Evolutionary conservation across 2,888 invertebrate species (phyloP).

Genomic region (Spodoptera littoralis): DNA sequence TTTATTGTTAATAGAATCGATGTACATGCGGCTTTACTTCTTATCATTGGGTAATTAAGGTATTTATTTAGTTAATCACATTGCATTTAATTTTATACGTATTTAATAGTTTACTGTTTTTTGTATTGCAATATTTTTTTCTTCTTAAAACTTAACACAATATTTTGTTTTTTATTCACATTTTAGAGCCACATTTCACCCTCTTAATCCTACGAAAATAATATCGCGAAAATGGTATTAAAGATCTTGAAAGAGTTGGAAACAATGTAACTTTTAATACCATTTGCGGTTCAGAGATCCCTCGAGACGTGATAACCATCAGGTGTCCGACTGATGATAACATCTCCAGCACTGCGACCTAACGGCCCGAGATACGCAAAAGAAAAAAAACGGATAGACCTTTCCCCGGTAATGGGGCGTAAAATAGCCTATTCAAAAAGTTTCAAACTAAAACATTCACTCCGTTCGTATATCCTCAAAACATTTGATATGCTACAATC

Average conservation of each 20-base stretch:
- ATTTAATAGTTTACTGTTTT: neutral
- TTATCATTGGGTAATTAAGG: conserved; percentile 2
- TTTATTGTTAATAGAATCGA: conserved; percentile 44
- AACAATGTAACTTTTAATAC: conserved; percentile 3
- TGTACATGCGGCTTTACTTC: conserved; percentile 15
- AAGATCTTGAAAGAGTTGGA: neutral
- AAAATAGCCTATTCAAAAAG: conserved; percentile 50
- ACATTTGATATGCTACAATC: conserved; percentile 50
- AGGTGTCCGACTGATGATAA: conserved; percentile 42
- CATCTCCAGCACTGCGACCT: conserved; percentile 26
- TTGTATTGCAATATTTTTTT: too few relatives aligned
- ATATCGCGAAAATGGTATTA: neutral
- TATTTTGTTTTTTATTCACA: too few relatives aligned
- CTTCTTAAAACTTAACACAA: too few relatives aligned
- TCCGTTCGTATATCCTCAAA: conserved; percentile 25
- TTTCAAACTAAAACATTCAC: conserved; percentile 44
- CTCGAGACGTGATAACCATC: conserved; percentile 16
- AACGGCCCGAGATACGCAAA: conserved; percentile 34
- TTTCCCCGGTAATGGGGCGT: conserved; percentile 43
- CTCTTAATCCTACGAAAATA: neutral
- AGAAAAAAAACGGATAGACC: conserved; percentile 32
- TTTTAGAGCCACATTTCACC: too few relatives aligned
- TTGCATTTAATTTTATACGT: too few relatives aligned
- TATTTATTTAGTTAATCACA: too few relatives aligned
- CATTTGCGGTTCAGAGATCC: conserved; percentile 9